These are phyloP conservation scores for Nesoenas mayeri DNA, from an alignment of 2,113 vertebrate genomes.

Conservation along the genomic window DNA sequence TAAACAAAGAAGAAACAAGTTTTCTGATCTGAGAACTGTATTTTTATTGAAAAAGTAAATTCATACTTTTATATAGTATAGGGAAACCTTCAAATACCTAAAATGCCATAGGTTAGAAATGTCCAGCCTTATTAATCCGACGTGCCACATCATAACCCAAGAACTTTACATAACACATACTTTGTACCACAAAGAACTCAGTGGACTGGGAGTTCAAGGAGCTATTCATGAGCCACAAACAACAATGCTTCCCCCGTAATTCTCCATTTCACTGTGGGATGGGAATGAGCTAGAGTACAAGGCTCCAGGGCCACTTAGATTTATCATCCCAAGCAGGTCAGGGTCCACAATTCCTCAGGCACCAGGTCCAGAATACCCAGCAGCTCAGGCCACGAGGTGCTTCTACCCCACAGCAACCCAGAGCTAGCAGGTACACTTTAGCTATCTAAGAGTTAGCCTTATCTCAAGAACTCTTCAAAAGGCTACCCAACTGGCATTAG, in stretches of 20 bases:
- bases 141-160: neutral
- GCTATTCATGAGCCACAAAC: neutral
- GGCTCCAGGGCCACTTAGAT: neutral
- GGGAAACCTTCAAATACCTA: neutral
- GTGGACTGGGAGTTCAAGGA: neutral
- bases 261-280: neutral
- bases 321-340: neutral
- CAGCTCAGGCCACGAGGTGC: neutral
- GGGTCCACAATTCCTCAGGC: neutral
- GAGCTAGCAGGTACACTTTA: rapidly evolving
- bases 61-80: neutral
- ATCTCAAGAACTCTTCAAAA: neutral
- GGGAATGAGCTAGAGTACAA: neutral
- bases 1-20: neutral
- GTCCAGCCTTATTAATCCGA: neutral
- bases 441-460: neutral
- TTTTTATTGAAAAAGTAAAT: neutral
- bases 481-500: neutral
- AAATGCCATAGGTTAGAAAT: neutral
- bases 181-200: rapidly evolving
- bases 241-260: rapidly evolving
- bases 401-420: neutral
- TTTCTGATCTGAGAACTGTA: neutral
- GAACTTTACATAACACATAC: neutral
- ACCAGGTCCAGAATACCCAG: rapidly evolving